Conservation (phyloP, 37 sponge, comb jelly and placozoan genomes). For the Theonella swinhoei region DNA sequence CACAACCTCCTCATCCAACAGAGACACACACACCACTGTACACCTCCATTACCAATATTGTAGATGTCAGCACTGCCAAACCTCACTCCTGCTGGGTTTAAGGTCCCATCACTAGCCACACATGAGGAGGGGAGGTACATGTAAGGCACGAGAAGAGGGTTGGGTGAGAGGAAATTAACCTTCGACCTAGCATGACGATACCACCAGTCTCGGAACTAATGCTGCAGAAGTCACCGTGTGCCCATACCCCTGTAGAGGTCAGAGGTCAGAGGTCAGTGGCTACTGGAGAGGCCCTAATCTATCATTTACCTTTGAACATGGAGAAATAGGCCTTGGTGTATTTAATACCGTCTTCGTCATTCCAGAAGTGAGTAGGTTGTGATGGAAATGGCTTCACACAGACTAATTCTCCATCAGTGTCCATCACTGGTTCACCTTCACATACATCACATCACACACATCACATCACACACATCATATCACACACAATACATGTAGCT, state of each 20-base stretch:
- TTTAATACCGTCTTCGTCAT: constrained; percentile 88
- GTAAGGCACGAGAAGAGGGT: too few relatives aligned
- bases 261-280: neutral
- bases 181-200: constrained; percentile 94
- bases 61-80: constrained; percentile 99
- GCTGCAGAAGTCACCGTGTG: constrained; percentile 94
- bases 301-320: constrained; percentile 62
- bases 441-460: too few relatives aligned
- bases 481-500: too few relatives aligned
- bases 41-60: constrained; percentile 73
- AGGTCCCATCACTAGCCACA: constrained; percentile 96
- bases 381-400: constrained; percentile 95
- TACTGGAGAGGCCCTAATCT: neutral
- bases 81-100: constrained; percentile 95
- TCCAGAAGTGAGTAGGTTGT: constrained; percentile 96
- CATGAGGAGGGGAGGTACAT: neutral
- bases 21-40: neutral
- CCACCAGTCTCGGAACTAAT: constrained; percentile 90
- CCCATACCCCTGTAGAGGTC: constrained; percentile 79
- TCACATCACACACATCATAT: too few relatives aligned
- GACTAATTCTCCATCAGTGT: constrained; percentile 93
- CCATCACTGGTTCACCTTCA: constrained; percentile 86
- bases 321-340: constrained; percentile 96
- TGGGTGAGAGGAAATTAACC: constrained; percentile 37
- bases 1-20: neutral